Base-by-base conservation (phyloP, 2,797 vertebrate species). In the Dendrocincla fuliginosa region DNA sequence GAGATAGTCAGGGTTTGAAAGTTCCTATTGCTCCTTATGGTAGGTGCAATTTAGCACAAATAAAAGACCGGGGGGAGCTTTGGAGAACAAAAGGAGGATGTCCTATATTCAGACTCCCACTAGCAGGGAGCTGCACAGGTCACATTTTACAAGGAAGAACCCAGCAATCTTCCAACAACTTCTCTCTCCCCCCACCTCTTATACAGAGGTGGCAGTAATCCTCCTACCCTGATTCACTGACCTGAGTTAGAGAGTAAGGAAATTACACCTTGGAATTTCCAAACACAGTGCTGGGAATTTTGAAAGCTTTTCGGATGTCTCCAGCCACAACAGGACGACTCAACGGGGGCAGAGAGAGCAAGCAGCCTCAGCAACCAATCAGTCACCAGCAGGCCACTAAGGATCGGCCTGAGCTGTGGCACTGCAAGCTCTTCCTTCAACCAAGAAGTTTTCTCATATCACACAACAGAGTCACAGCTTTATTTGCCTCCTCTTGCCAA, bases 31-130 rank as follows among this genome's bases (percentile, higher is more conserved):
- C 64, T 94, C 56, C 68, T 90, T 59, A 61, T 1, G 3, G 60
- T 89, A 88, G 88, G 49, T 94, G 79, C 84, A 73, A 77, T 37
- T 94, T 67, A 81, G 53, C 5, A 19, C 69, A 89, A 92, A 81
- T 84, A 79, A 65, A 93, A 71, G 80, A 87, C 71, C 0, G 0
- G 46, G 74, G 90, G 44, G 47, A 97, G 77, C 83, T 93, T 23
- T 19, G 59, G 67, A 94, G 84, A 97, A 95, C 88, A 97, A 96
- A 96, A 96, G 92, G 84, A 96, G 89, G 84, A 94, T 95, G 96
- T 86, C 81, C 86, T 96, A 93, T 93, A 93, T 83, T 77, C 84
- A 87, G 84, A 94, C 56, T 92, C 87, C 92, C 88, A 90, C 80
- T 84, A 93, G 81, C 81, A 90, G 46, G 42, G 79, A 90, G 59